Conservation (phyloP, 2,888 invertebrate genomes). For the Drosophila lutescens region DNA sequence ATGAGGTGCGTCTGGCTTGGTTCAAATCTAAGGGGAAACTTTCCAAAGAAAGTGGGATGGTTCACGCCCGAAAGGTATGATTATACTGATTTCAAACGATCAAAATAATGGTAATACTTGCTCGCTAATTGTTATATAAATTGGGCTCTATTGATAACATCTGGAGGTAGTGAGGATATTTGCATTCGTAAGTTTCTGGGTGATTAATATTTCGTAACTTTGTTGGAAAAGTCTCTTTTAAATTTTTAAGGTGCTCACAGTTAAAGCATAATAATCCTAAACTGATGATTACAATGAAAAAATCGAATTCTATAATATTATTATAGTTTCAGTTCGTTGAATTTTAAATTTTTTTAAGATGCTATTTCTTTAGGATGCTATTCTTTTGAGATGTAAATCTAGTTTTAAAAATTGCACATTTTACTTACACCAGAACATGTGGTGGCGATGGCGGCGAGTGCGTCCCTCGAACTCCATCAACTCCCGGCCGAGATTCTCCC, state of each 20-base stretch:
- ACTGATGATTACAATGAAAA: too few relatives aligned
- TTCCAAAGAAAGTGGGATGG: constrained; percentile 60
- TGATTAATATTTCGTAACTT: constrained; percentile 6
- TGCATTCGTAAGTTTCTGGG: neutral
- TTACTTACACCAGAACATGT: constrained; percentile 68
- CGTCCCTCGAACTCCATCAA: constrained; percentile 72
- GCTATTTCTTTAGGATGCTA: too few relatives aligned
- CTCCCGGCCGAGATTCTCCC: constrained; percentile 57
- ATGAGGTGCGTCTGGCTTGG: constrained; percentile 24
- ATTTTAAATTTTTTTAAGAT: too few relatives aligned
- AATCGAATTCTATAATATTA: too few relatives aligned
- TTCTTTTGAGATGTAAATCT: neutral
- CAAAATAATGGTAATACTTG: constrained; percentile 23
- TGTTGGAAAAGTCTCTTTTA: neutral
- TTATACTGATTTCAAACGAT: constrained; percentile 38
- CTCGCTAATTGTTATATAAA: constrained; percentile 46
- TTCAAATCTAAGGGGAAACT: constrained; percentile 47
- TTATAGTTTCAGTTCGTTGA: too few relatives aligned
- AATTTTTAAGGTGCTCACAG: too few relatives aligned
- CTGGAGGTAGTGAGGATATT: neutral
- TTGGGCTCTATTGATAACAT: constrained; percentile 4
- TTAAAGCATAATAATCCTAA: too few relatives aligned
- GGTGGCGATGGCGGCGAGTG: constrained; percentile 72
- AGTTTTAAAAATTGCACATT: neutral
- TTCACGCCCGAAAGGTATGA: constrained; percentile 20